A percentile compares a stretch with the other conserved stretches of the same genome.
phyloP scores from a whole-genome alignment of 2,113 vertebrate genomes.

The Cavia porcellus region DNA sequence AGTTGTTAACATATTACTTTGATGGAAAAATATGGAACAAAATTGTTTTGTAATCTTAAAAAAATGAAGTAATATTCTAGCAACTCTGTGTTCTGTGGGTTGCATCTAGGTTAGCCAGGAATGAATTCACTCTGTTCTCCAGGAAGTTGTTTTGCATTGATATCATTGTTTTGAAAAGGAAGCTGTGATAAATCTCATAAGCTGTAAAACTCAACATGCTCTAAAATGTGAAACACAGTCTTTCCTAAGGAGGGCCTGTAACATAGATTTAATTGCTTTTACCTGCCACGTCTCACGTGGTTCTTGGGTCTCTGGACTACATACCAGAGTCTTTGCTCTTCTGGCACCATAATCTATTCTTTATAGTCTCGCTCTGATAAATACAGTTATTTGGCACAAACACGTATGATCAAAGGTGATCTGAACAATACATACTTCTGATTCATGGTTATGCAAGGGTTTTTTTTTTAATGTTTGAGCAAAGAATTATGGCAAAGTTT shows the following conservation, averaged over 20 bases:
- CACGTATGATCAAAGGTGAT: slow-evolving; percentile 47
- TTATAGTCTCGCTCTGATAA: not conserved
- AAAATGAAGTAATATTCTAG: slow-evolving; percentile 44
- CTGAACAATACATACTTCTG: slow-evolving; percentile 18
- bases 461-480: slow-evolving; percentile 25
- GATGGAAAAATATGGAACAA: not conserved
- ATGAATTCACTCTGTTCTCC: not conserved
- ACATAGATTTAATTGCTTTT: not conserved
- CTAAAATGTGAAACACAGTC: slow-evolving; percentile 2
- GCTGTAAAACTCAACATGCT: not conserved
- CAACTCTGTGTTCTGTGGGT: not conserved
- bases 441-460: slow-evolving; percentile 37
- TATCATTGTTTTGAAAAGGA: slow-evolving; percentile 38
- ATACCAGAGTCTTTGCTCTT: not conserved
- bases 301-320: not conserved
- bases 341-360: not conserved
- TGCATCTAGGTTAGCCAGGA: not conserved
- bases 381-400: not conserved
- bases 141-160: slow-evolving; percentile 18
- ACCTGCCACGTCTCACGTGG: not conserved
- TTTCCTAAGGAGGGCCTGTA: not conserved
- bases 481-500: slow-evolving; percentile 17
- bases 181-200: slow-evolving; percentile 30
- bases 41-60: slow-evolving; percentile 32
- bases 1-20: not conserved